phyloP scores from a whole-genome alignment of 2,888 invertebrate genomes.

The Nasonia oneida region DNA sequence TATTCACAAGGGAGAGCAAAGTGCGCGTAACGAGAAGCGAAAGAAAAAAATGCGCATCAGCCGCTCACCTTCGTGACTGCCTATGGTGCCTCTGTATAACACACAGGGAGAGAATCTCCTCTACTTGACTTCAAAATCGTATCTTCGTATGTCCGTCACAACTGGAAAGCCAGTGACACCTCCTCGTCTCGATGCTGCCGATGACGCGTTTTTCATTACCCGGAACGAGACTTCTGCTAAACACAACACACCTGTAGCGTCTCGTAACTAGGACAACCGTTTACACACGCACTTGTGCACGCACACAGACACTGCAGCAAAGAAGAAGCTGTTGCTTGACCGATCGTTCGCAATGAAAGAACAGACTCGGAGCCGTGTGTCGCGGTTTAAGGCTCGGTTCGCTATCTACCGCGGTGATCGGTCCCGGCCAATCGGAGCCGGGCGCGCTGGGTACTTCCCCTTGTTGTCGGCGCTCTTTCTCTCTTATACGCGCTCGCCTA shows the following conservation, averaged over 20 bases:
- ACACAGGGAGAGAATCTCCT: not conserved
- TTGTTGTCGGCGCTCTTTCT: constrained; percentile 6
- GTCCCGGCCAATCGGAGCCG: constrained; percentile 36
- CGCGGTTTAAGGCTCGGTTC: constrained; percentile 14
- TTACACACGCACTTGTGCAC: not conserved
- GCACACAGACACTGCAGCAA: not conserved
- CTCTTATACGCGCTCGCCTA: not conserved
- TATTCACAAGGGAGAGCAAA: constrained; percentile 6
- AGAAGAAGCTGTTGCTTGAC: not conserved
- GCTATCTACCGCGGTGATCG: constrained; percentile 23
- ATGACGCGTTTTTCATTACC: not conserved
- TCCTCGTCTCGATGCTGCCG: not conserved
- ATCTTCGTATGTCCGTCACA: no score
- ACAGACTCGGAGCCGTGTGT: not conserved
- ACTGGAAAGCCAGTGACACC: not conserved
- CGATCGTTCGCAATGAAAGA: constrained; percentile 44
- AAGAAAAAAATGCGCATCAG: not conserved
- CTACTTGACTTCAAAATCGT: not conserved
- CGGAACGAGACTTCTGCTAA: not conserved
- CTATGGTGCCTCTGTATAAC: no score
- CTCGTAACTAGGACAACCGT: no score
- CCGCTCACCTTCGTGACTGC: not conserved
- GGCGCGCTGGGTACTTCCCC: constrained; percentile 45
- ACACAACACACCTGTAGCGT: no score
- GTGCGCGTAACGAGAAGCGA: not conserved